A percentile compares a stretch with the other conserved stretches of the same genome.
Conservation (phyloP, 2,797 vertebrate species). For the Rallus crepitans region DNA sequence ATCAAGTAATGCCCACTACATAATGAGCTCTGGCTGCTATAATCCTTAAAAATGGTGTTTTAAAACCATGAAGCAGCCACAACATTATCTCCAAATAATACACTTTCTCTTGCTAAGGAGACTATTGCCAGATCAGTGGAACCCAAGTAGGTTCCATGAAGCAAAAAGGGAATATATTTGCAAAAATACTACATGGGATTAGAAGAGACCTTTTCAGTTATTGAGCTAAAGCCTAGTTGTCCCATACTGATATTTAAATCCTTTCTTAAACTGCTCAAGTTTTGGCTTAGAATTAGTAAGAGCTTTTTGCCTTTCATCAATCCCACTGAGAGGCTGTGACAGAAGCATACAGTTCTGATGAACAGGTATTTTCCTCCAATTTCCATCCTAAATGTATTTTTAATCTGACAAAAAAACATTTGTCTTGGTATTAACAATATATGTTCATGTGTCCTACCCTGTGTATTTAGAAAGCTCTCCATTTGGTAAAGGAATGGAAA, state of each 20-base stretch:
- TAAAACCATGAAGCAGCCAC: constrained; percentile 50
- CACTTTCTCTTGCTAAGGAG: constrained; percentile 41
- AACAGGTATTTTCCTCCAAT: background rate
- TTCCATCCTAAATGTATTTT: background rate
- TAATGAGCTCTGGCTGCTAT: constrained; percentile 37
- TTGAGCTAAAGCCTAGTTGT: constrained; percentile 5
- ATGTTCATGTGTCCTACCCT: background rate
- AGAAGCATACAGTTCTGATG: background rate
- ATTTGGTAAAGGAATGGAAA: background rate
- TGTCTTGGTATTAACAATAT: background rate
- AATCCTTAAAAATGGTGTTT: constrained; percentile 59
- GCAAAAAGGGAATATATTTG: constrained; percentile 40
- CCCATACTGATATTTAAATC: constrained; percentile 1
- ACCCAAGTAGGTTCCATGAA: constrained; percentile 8
- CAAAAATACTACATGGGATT: constrained; percentile 25
- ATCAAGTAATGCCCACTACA: constrained; percentile 33
- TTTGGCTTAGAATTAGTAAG: background rate
- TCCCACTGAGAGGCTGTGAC: background rate
- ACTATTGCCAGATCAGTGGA: constrained; percentile 39
- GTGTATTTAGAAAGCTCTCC: background rate
- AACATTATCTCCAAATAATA: constrained; percentile 60
- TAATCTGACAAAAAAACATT: constrained; percentile 17
- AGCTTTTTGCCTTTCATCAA: background rate
- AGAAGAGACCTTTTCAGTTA: constrained; percentile 51
- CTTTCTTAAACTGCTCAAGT: constrained; percentile 31